Conservation (phyloP, 2,113 vertebrate species). For the Zosterops pallidus region DNA sequence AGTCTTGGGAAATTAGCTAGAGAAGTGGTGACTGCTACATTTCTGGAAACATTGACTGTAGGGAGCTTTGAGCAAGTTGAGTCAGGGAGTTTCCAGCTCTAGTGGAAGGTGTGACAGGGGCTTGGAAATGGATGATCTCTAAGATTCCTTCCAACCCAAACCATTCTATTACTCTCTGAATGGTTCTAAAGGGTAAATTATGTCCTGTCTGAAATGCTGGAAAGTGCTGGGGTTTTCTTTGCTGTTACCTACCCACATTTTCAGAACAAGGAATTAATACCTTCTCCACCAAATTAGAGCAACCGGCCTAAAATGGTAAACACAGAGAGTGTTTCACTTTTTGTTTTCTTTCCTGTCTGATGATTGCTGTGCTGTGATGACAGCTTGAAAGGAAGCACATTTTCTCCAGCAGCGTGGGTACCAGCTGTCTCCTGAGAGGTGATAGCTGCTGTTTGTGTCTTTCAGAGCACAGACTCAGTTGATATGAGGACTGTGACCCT, state of each 20-base stretch:
- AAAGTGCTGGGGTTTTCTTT: not conserved
- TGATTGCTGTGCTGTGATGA: not conserved
- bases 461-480: not conserved
- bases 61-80: not conserved
- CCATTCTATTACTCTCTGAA: not conserved
- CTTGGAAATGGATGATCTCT: not conserved
- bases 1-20: not conserved
- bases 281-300: not conserved
- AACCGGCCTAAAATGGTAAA: not conserved
- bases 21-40: not conserved
- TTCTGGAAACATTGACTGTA: not conserved
- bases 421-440: not conserved
- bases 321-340: not conserved
- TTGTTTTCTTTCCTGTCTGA: not conserved
- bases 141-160: not conserved
- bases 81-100: not conserved
- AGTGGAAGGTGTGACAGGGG: not conserved
- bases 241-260: not conserved
- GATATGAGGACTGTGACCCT: accelerated
- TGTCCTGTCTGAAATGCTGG: not conserved
- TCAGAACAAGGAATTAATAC: not conserved
- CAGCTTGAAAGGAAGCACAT: not conserved
- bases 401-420: not conserved
- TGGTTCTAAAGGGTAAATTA: not conserved
- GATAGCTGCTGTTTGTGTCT: not conserved